These are phyloP conservation scores for Poecilia wingei DNA, from an alignment of 2,797 vertebrate genomes.

Conservation along the genomic window DNA sequence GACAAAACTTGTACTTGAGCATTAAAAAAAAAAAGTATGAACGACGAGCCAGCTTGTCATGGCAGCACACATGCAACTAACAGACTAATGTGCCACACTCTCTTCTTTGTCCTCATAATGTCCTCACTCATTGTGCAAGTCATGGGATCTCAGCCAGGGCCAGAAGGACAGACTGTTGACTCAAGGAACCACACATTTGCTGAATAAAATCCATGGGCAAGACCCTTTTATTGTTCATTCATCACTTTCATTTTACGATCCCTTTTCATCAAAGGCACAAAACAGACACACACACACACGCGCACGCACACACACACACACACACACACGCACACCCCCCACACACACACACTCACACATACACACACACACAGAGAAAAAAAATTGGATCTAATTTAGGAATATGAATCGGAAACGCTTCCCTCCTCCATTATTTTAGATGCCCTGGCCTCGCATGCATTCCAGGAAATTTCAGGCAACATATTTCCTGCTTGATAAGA, in stretches of 20 bases:
- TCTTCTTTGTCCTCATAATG: slow-evolving; percentile 23
- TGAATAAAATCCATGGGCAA: not conserved
- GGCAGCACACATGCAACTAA: slow-evolving; percentile 3
- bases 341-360: too few relatives aligned
- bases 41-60: slow-evolving; percentile 27
- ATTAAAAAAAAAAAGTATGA: not conserved
- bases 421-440: slow-evolving; percentile 10
- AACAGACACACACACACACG: not conserved
- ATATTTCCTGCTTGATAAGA: slow-evolving; percentile 71
- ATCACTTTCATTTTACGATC: not conserved
- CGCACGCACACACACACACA: too few relatives aligned
- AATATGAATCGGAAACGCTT: slow-evolving; percentile 16
- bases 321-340: too few relatives aligned
- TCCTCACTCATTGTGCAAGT: slow-evolving; percentile 16
- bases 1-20: not conserved
- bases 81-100: slow-evolving; percentile 16
- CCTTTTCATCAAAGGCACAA: not conserved
- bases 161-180: slow-evolving; percentile 15
- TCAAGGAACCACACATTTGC: not conserved
- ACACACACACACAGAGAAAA: too few relatives aligned
- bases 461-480: slow-evolving; percentile 62
- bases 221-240: not conserved
- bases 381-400: slow-evolving; percentile 15
- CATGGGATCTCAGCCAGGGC: slow-evolving; percentile 25
- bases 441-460: slow-evolving; percentile 34